Evolutionary conservation across 1,140 invertebrate genomes (phyloP), one percentile per base, ranked within the genome.

Genomic region (Dinoponera quadriceps): DNA sequence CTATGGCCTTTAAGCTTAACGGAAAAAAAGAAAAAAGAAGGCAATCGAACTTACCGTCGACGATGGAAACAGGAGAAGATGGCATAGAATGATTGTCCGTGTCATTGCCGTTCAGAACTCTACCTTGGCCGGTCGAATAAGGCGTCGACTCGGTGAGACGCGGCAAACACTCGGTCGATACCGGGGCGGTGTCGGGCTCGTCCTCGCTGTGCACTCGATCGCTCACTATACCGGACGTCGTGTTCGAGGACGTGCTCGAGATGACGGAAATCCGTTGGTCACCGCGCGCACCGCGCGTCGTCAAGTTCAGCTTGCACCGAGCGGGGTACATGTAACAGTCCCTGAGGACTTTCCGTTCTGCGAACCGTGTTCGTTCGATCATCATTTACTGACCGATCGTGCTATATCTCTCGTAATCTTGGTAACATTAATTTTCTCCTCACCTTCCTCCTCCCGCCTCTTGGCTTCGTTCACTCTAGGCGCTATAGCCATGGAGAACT

Each of bases 191-290:
- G 94, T 98, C 97, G 78, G 97, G 95, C 93, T 98, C 98, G 92
- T 99, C 98, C 93, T 99, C 97, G 69, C 98, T 98, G 92, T 98
- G 98, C 63, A 99, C 97, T 84, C 98, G 96, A 93, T 99, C 98
- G 92, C 98, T 99, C 13, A 98, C 98, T 82, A 99, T 99, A 62
- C 98, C 98, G 7, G 98, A 98, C 3, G 98, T 99, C 51, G 98
- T 99, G 90, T 98, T 99, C 3, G 98, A 99, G 82, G 98, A 98
- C 49, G 97, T 98, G 91, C 96, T 97, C 62, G 98, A 98, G 90
- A 99, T 98, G 16, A 99, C 97, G 22, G 98, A 99, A 90, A 98
- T 97, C 84, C 98, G 95, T 92, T 98, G 97, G 93, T 98, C 97
- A 54, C 94, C 96, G 88, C 96, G 96, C 84, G 95, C 95, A 84